These are phyloP conservation scores for Phragmatobia fuliginosa DNA, from an alignment of 2,888 invertebrate species.

Conservation along the genomic window DNA sequence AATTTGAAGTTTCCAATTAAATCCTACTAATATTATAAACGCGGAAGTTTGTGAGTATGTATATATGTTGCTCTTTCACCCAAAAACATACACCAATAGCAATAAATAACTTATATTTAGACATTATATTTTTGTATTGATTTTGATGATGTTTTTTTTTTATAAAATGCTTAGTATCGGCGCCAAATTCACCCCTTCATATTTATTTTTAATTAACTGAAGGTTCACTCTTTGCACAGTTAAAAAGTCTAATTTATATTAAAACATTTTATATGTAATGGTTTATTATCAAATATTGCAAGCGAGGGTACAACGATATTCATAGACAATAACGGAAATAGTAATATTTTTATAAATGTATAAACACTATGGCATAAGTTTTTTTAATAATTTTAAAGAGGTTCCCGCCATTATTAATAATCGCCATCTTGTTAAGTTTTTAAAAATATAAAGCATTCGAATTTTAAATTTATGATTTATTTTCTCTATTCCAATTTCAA, in stretches of 20 bases:
- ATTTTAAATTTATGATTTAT: not conserved
- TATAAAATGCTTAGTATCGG: not conserved
- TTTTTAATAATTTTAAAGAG: not conserved
- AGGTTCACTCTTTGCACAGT: slow-evolving; percentile 30
- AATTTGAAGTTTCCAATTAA: no score
- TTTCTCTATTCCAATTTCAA: not conserved
- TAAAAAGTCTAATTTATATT: slow-evolving; percentile 32
- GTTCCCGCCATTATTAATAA: not conserved
- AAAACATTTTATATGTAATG: slow-evolving; percentile 40
- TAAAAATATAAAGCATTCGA: not conserved
- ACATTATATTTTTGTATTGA: not conserved
- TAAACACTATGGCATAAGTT: not conserved
- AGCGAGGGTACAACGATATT: slow-evolving; percentile 15
- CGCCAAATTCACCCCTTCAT: slow-evolving; percentile 17
- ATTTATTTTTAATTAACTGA: slow-evolving; percentile 8
- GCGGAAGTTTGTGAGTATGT: no score
- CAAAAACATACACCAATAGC: not conserved
- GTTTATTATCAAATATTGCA: slow-evolving; percentile 49
- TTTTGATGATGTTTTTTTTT: not conserved
- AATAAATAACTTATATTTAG: not conserved
- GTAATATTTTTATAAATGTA: not conserved
- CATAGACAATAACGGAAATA: slow-evolving; percentile 16
- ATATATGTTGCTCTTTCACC: no score
- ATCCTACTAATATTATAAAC: no score
- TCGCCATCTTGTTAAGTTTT: not conserved